Conservation (phyloP, 2,888 invertebrate species). For the Noctua janthe region DNA sequence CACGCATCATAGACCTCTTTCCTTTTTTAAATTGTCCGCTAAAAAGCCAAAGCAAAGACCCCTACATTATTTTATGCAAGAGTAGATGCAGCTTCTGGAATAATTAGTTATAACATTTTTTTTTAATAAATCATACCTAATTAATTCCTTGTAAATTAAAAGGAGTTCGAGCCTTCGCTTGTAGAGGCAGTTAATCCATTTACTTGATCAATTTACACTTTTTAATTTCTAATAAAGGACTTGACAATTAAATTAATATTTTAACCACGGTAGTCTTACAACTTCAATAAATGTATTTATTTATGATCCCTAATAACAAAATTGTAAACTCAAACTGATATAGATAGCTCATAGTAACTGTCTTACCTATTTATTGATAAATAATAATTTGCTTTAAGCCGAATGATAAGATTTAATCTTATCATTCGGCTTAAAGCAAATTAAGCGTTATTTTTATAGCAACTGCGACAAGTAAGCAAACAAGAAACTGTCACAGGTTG, state of each 20-base stretch:
- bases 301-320: slow-evolving; percentile 25
- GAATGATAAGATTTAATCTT: slow-evolving; percentile 44
- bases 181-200: not conserved
- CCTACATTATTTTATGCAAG: not conserved
- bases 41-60: not conserved
- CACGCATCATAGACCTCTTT: not conserved
- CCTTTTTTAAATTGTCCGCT: not conserved
- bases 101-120: not conserved
- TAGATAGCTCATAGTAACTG: not conserved
- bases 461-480: not conserved
- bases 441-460: slow-evolving; percentile 1
- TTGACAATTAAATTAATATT: not conserved
- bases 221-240: not conserved
- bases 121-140: not conserved
- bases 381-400: slow-evolving; percentile 25
- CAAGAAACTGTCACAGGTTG: not conserved
- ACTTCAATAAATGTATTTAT: not conserved
- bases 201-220: not conserved
- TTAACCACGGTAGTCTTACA: not conserved
- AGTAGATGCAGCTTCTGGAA: not conserved
- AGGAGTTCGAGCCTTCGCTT: not conserved
- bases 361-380: slow-evolving; percentile 29
- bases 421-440: no score
- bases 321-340: slow-evolving; percentile 29
- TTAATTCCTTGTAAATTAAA: not conserved